Evolutionary conservation across 2,113 vertebrate genomes (phyloP).

Genomic region (Cyphomyrus discorhynchus): DNA sequence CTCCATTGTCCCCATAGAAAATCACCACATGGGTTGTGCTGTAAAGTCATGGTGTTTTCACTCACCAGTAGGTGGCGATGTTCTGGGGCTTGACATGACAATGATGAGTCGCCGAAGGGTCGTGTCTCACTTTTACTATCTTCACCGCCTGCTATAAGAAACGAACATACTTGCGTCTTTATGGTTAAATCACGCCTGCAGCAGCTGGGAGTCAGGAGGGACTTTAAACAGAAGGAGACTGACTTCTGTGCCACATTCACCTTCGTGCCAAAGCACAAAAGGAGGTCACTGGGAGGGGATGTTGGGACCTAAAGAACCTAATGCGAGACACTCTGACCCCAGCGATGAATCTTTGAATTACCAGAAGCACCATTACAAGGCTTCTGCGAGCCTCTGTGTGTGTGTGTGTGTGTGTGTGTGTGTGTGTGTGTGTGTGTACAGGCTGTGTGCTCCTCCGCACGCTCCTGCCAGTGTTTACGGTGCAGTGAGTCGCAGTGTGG

Average conservation of each 20-base stretch:
- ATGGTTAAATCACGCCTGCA: neutral
- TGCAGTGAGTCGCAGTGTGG: neutral
- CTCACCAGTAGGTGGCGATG: neutral
- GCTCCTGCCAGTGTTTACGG: neutral
- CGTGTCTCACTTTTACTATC: neutral
- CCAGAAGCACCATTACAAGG: neutral
- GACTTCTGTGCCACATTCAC: neutral
- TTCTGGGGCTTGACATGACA: neutral
- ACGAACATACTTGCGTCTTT: neutral
- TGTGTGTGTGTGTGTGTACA: neutral
- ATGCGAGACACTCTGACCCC: neutral
- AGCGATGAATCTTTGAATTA: neutral
- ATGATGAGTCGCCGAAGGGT: neutral
- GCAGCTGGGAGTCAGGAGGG: neutral
- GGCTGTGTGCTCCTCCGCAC: neutral
- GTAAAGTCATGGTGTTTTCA: neutral
- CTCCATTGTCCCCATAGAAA: neutral
- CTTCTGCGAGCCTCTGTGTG: neutral
- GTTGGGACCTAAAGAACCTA: neutral
- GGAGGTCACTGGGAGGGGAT: too few species aligned
- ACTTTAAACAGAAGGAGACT: neutral
- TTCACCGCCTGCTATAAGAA: neutral
- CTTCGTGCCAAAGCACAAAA: neutral
- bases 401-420: too few species aligned
- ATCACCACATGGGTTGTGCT: neutral